Base-by-base conservation (phyloP, 2,797 vertebrate species). In the Acanthopagrus latus region DNA sequence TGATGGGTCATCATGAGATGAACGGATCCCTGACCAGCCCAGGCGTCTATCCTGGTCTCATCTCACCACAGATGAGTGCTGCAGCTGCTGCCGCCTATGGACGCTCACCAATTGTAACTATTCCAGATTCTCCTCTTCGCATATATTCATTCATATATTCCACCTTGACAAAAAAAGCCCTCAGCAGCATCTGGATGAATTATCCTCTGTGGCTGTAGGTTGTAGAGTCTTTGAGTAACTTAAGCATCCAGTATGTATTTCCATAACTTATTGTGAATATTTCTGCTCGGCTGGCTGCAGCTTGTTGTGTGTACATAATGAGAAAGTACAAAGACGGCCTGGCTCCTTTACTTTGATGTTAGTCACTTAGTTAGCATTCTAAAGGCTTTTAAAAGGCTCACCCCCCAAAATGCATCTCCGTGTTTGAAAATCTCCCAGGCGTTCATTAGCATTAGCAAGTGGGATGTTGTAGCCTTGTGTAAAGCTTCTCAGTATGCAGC, bases 1-100 rank as follows among this genome's bases (percentile, higher is more conserved):
- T 99, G 97, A 98, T 99, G 96, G 95, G 97, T 57, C 98, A 98
- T 84, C 97, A 97, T 0, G 98, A 98, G 80, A 97, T 99, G 97
- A 99, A 99, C 2, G 98, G 98, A 8, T 97, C 97, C 1, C 95
- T 99, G 74, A 96, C 95, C 84, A 97, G 97, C 88, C 96, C 98
- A 0, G 94, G 96, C 0, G 96, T 97, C 78, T 99, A 99, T 0
- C 96, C 97, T 0, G 92, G 97, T 48, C 96, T 99, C 91, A 96
- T 98, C 85, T 97, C 98, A 0, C 96, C 97, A 0, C 97, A 98
- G 94, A 99, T 99, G 97, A 98, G 96, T 0, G 97, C 96, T 0
- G 97, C 97, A 0, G 97, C 97, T 0, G 97, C 96, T 0, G 97
- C 97, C 0, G 96, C 97, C 62, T 99, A 98, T 0, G 96, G 97